These are phyloP conservation scores for Colistium nudipinnis DNA, from an alignment of 2,113 vertebrate species.

Conservation along the genomic window DNA sequence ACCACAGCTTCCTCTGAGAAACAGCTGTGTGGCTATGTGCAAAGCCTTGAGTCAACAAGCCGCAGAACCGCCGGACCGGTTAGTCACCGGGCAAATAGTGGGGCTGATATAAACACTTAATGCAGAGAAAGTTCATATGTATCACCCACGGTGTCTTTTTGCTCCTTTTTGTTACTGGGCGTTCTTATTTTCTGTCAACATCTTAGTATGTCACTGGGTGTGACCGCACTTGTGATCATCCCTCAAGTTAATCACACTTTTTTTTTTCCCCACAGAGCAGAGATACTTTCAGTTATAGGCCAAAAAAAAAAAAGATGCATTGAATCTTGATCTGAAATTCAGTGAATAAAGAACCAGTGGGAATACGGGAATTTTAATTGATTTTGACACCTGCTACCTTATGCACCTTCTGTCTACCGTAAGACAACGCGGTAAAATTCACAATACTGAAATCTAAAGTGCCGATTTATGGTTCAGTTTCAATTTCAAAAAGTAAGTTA, in stretches of 20 bases:
- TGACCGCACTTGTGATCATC: slow-evolving; percentile 30
- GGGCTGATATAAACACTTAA: slow-evolving; percentile 46
- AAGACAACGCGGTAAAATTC: too few species aligned
- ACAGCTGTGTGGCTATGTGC: slow-evolving; percentile 65
- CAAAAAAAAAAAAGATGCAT: slow-evolving; percentile 1
- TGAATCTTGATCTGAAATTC: background rate
- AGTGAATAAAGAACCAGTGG: background rate
- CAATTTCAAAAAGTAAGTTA: too few species aligned
- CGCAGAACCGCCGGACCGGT: slow-evolving; percentile 64
- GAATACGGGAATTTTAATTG: too few species aligned
- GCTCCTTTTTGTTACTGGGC: slow-evolving; percentile 27
- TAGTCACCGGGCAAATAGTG: slow-evolving; percentile 69
- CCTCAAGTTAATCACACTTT: slow-evolving; percentile 16
- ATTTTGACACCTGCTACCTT: too few species aligned
- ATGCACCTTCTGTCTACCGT: too few species aligned
- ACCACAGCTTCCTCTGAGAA: slow-evolving; percentile 81
- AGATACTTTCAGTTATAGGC: slow-evolving; percentile 2
- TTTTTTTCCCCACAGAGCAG: slow-evolving; percentile 1
- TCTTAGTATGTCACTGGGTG: slow-evolving; percentile 38
- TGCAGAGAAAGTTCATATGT: slow-evolving; percentile 31
- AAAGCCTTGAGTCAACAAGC: slow-evolving; percentile 77
- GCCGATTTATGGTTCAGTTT: too few species aligned
- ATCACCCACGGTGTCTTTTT: slow-evolving; percentile 24
- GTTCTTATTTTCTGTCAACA: slow-evolving; percentile 52
- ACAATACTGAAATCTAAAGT: too few species aligned